Evolutionary conservation across 2,888 invertebrate species (phyloP), one percentile per base, ranked within the genome.

Genomic region (Plebejus melissa): DNA sequence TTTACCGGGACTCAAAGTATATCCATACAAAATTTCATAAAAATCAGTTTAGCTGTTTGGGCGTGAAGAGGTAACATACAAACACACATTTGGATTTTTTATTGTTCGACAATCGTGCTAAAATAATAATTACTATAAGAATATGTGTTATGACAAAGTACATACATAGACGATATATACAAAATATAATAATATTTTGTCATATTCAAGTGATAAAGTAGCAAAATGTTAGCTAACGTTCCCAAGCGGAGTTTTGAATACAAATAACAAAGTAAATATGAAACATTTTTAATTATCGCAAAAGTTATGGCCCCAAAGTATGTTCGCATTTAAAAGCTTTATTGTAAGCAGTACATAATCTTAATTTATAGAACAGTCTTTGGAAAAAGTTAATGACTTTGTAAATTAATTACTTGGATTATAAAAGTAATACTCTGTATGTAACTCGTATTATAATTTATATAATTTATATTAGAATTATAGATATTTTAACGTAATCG

Each of bases 211-310:
- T 60, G 28, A 32, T 13, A 58, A 58, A 28, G 28, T 28, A 60
- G 11, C 57, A 4, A 28, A 60, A 60, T 60, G 60, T 60, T 60
- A 60, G 28, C 32, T 4, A 65, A 65, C 65, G 65, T 32, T 60
- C 60, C 28, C 60, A 65, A 13, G 32, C 65, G 65, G 13, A 65
- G 65, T 65, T 65, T 65, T 65, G 32, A 65, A 36, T 65, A 65
- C 65, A 65, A 65, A 65, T 32, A 13, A 65, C 65, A 4, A 36
- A 65, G 4, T 65, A 36, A 65, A 32, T 36, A 16, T 65, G 65
- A 65, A 65, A 65, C 65, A 65, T 65, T 65, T 65, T 65, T 65
- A 65, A 65, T 65, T 65, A 65, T 65, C 65, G 60, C 60, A 65
- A 65, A 65, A 65, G 65, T 65, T 65, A 65, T 65, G 32, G 65